Conservation (phyloP, 1,140 invertebrate genomes). For the Lasioglossum baleicum region DNA sequence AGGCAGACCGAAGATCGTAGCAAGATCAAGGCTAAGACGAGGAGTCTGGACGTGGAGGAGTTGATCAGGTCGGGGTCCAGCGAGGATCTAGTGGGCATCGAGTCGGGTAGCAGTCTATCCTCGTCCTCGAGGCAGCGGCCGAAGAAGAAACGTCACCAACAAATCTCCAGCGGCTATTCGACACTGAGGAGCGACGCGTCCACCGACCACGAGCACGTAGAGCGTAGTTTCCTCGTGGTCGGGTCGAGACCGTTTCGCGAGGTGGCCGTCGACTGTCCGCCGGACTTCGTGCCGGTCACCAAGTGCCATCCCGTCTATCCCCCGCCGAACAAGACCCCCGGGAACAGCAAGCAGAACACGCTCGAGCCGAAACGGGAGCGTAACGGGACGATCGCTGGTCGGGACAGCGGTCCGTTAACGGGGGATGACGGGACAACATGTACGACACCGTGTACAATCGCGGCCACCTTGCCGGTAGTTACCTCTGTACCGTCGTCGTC, state of each 20-base stretch:
- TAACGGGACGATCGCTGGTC: slow-evolving; percentile 34
- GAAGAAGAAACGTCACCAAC: slow-evolving; percentile 71
- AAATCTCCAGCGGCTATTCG: slow-evolving; percentile 77
- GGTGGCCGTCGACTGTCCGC: slow-evolving; percentile 88
- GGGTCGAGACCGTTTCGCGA: slow-evolving; percentile 81
- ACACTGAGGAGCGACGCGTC: slow-evolving; percentile 79
- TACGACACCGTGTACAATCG: background rate
- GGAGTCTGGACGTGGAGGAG: slow-evolving; percentile 62
- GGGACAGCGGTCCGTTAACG: slow-evolving; percentile 12
- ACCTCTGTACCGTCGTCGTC: slow-evolving; percentile 1
- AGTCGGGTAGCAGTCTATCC: slow-evolving; percentile 55
- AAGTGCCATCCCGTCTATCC: slow-evolving; percentile 89
- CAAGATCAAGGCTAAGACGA: slow-evolving; percentile 47
- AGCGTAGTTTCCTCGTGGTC: slow-evolving; percentile 52
- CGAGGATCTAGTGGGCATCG: slow-evolving; percentile 77
- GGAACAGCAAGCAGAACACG: slow-evolving; percentile 64
- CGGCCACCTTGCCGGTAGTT: slow-evolving; percentile 10
- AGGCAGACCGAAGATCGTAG: slow-evolving; percentile 49
- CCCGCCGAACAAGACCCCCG: slow-evolving; percentile 77
- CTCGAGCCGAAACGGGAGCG: slow-evolving; percentile 60
- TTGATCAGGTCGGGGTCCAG: slow-evolving; percentile 77
- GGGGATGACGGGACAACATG: slow-evolving; percentile 27
- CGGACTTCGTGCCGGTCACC: slow-evolving; percentile 87
- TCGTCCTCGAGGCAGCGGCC: slow-evolving; percentile 60
- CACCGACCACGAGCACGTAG: slow-evolving; percentile 52